Evolutionary conservation across 2,888 invertebrate genomes (phyloP).

Genomic region (Phyllotreta cruciferae): DNA sequence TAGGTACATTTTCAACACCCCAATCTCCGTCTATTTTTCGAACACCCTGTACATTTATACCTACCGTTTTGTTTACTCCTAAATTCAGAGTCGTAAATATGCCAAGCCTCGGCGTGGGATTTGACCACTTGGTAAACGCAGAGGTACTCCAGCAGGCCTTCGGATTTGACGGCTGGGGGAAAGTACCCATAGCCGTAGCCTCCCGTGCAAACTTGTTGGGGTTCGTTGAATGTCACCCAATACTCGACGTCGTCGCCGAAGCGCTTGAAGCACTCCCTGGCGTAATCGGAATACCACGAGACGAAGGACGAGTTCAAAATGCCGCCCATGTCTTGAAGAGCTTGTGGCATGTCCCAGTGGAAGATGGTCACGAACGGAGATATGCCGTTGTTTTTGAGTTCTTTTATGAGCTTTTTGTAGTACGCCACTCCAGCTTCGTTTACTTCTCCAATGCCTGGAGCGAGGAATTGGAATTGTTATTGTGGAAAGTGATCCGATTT

Average conservation of each 20-base stretch:
- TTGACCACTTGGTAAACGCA: conserved; percentile 69
- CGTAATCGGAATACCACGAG: conserved; percentile 67
- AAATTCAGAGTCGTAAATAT: conserved; percentile 67
- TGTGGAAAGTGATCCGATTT: too few relatives aligned
- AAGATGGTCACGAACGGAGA: conserved; percentile 69
- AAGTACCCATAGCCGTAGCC: conserved; percentile 44
- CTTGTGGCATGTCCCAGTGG: conserved; percentile 57
- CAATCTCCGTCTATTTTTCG: too few relatives aligned
- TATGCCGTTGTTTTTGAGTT: conserved; percentile 63
- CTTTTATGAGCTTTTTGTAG: conserved; percentile 51
- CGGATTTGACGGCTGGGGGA: conserved; percentile 53
- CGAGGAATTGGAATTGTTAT: not conserved
- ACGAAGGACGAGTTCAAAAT: conserved; percentile 68
- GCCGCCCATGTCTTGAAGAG: conserved; percentile 64
- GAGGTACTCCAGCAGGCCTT: conserved; percentile 66
- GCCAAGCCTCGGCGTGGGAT: conserved; percentile 71
- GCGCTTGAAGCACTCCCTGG: conserved; percentile 62
- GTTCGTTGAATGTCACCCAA: conserved; percentile 67
- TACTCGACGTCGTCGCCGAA: conserved; percentile 56
- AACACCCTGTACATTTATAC: not conserved
- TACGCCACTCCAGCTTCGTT: conserved; percentile 56
- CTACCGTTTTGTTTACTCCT: conserved; percentile 46
- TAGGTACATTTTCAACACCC: not conserved
- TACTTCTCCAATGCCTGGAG: not conserved
- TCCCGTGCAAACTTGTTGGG: conserved; percentile 48